Base-by-base conservation (phyloP, 2,888 invertebrate genomes). In the Rhogogaster chlorosoma region DNA sequence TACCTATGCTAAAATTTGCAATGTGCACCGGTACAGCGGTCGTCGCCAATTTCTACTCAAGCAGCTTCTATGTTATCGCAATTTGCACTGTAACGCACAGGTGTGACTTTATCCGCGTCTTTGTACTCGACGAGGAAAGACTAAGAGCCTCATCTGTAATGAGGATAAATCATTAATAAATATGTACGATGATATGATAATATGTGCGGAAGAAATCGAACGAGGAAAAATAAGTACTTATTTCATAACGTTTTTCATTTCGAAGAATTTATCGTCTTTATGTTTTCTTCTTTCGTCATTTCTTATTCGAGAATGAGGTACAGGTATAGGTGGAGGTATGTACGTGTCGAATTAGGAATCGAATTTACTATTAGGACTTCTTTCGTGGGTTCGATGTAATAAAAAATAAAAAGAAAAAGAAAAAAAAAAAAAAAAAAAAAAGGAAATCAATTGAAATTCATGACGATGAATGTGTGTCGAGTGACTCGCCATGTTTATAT, bases 371-470 rank as follows among this genome's bases (percentile, higher is more conserved):
- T 45, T 45, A 45, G 45, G 45, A 45, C 15, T 45, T 45, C 15
- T 45, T 15, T 15, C 53, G 53, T 53, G n/a, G 53, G 7, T 53
- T n/a, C 61, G 61, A 26, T 61, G 10, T 61, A 61, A 7, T n/a
- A 18, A 1, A n/a, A 53, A 53, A n/a, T 0, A 49, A 49, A 49
- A n/a, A 49, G n/a, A 49, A 49, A 49, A n/a, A 45, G 12, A 45
- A 49, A 49, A 49, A 49, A 49, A 15, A 15, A 18, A 15, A 15
- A 49, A 5, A n/a, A 7, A 7, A 6, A 53, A 18, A 7, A n/a
- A 53, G 2, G 3, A 53, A 53, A 53, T 53, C 53, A 53, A 53
- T 53, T 78, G 78, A 78, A 78, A 78, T 78, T 78, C 78, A 78
- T 78, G 57, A 57, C 78, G 78, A 78, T 57, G 36, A 29, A 45